Conservation (phyloP, 2,888 invertebrate species). For the Proisotoma minuta region DNA sequence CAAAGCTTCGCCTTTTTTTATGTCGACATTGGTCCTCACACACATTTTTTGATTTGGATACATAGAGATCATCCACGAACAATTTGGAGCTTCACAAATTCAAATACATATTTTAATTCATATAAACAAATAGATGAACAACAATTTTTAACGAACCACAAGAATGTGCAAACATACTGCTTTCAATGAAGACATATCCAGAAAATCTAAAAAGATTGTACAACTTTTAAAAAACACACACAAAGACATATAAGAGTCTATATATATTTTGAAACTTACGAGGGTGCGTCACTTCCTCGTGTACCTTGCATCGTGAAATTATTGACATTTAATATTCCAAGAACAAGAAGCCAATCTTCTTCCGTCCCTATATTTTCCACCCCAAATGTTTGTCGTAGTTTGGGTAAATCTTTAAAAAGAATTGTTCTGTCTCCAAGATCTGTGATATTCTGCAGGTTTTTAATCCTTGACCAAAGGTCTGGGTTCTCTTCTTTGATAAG, state of each 20-base stretch:
- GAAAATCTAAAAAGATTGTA: conserved; percentile 19
- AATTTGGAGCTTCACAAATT: too few species aligned
- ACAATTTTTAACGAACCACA: too few species aligned
- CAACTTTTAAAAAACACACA: conserved; percentile 3
- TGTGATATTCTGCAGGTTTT: conserved; percentile 26
- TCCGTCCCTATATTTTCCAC: conserved; percentile 24
- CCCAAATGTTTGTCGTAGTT: conserved; percentile 26
- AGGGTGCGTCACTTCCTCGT: conserved; percentile 6
- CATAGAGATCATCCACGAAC: conserved; percentile 50
- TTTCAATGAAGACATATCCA: conserved; percentile 24
- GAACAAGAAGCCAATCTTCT: conserved; percentile 28
- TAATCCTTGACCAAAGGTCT: conserved; percentile 27
- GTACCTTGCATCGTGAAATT: conserved; percentile 22
- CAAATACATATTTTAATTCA: too few species aligned
- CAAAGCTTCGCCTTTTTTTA: conserved; percentile 59
- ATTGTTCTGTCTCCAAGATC: conserved; percentile 15
- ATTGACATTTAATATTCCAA: conserved; percentile 33
- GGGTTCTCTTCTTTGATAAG: conserved; percentile 31
- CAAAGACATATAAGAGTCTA: neutral
- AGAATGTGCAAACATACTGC: conserved; percentile 63
- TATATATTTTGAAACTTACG: conserved; percentile 11
- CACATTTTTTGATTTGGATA: conserved; percentile 54
- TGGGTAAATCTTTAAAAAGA: conserved; percentile 21
- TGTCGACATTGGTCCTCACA: conserved; percentile 60
- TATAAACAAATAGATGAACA: too few species aligned